Evolutionary conservation across 2,888 invertebrate genomes (phyloP), one percentile per base, ranked within the genome.

Genomic region (Acleris literana): DNA sequence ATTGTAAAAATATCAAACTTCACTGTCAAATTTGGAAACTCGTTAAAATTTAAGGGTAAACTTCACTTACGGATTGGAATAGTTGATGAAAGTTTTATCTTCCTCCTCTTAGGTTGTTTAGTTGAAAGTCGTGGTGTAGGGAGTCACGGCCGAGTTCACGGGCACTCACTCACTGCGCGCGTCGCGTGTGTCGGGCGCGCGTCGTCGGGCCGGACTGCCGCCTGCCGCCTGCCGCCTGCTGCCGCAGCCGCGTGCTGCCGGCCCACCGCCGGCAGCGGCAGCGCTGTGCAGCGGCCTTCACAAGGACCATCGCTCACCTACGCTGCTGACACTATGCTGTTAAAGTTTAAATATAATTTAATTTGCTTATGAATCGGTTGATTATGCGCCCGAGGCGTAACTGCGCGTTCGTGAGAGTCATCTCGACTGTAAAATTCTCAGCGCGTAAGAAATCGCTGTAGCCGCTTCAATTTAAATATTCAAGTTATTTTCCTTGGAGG

Each of bases 301-400:
- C 20, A 13, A 58, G 46, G 33, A 58, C 49, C 44, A 62, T 44
- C 43, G 44, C 44, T 5, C 53, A 16, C 13, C 7, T 13, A 46
- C 46, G 16, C 46, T 0, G 46, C 46, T 13, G 13, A 46, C 4
- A 17, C 46, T 29, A 48, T 39, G 17, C 51, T 43, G 58, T 44
- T 52, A 54, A 59, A 59, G 54, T 59, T 59, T 54, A 59, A 64
- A 64, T 49, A 59, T 64, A 43, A 64, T 54, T 64, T 64, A 48
- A 64, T 59, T 59, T 54, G 64, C 58, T 59, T 54, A 54, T 54
- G 39, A 59, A 58, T 48, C 39, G 13, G 39, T 13, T 39, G 33
- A 39, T 39, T 39, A 13, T 13, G 5, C 13, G 39, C 13, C 39
- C 39, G 13, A 39, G 39, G 13, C 39, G 13, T 39, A 3, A 39